phyloP scores from a whole-genome alignment of 2,797 vertebrate genomes.

The Protonibea diacanthus region DNA sequence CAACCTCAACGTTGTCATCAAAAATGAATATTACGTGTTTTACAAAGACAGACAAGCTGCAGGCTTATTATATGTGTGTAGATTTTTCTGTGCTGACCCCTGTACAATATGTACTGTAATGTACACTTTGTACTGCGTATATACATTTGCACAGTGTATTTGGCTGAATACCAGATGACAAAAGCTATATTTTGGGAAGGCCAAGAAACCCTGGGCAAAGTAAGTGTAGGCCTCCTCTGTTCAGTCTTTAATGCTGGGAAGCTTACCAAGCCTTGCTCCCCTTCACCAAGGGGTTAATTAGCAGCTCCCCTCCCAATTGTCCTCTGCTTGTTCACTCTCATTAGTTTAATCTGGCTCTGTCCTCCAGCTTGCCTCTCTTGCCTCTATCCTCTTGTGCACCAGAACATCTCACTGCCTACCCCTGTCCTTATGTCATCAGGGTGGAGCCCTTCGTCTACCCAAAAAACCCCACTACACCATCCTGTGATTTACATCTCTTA shows the following conservation, averaged over 20 bases:
- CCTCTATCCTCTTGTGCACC: slow-evolving; percentile 76
- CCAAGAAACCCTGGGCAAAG: background rate
- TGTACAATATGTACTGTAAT: background rate
- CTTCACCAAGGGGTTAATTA: slow-evolving; percentile 81
- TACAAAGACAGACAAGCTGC: background rate
- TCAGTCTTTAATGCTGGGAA: slow-evolving; percentile 51
- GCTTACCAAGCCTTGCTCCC: slow-evolving; percentile 63
- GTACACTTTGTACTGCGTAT: background rate
- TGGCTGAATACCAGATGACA: background rate
- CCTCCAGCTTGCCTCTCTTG: slow-evolving; percentile 73
- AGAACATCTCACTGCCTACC: slow-evolving; percentile 69
- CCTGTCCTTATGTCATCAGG: slow-evolving; percentile 58
- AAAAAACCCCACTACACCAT: slow-evolving; percentile 33
- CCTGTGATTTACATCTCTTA: slow-evolving; percentile 11
- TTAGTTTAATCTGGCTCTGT: slow-evolving; percentile 86
- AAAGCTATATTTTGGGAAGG: slow-evolving; percentile 15
- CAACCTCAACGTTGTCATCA: background rate
- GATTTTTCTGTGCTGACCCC: background rate
- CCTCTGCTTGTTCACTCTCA: slow-evolving; percentile 85
- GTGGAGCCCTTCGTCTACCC: slow-evolving; percentile 48
- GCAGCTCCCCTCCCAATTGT: slow-evolving; percentile 79
- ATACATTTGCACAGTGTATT: background rate
- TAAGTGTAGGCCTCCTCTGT: slow-evolving; percentile 20
- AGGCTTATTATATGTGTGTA: background rate
- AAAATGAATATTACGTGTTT: background rate